Base-by-base conservation (phyloP, 2,888 invertebrate species). In the Julus scandinavius region DNA sequence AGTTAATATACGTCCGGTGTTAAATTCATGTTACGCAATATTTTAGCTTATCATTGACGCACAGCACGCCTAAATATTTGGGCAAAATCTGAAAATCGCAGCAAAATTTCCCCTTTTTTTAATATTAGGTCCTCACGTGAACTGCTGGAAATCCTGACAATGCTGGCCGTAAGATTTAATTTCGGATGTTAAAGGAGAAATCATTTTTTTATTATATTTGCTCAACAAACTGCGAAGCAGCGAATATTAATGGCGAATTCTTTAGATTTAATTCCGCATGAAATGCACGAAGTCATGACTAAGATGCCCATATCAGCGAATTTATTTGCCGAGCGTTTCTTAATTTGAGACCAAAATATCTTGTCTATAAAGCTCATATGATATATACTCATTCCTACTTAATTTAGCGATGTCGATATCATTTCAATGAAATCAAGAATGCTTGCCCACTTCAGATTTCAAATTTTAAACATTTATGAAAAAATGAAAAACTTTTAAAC, bases 241-340 rank as follows among this genome's bases (percentile, higher is more conserved):
- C n/a, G 72, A 72, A 72, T 72, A 72, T 72, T 72, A 72, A 72
- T 72, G 72, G 20, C 72, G 9, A 72, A 72, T 72, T 72, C 72
- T 72, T 72, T 17, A 6, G 20, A 72, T 72, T 72, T 72, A 29
- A 72, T 72, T 72, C 29, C 5, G 15, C 72, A 17, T 29, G 72
- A 72, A 72, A 29, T 72, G 4, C 49, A 49, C 9, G 49, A 9
- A 49, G 9, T 9, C 49, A 49, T 5, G 49, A 49, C 5, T 49
- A 49, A 49, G 72, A 72, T 72, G 72, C 72, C 20, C 72, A 29
- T 72, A 20, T 29, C 29, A 9, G 29, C 15, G 20, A 72, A 72
- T 29, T 72, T 72, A 72, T 72, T 72, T 72, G 20, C 72, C 49
- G 1, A 29, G 7, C 72, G 17, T 29, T 72, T 29, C 72, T 20